Evolutionary conservation across 2,113 vertebrate species (phyloP).

Genomic region (Hypanus sabinus): DNA sequence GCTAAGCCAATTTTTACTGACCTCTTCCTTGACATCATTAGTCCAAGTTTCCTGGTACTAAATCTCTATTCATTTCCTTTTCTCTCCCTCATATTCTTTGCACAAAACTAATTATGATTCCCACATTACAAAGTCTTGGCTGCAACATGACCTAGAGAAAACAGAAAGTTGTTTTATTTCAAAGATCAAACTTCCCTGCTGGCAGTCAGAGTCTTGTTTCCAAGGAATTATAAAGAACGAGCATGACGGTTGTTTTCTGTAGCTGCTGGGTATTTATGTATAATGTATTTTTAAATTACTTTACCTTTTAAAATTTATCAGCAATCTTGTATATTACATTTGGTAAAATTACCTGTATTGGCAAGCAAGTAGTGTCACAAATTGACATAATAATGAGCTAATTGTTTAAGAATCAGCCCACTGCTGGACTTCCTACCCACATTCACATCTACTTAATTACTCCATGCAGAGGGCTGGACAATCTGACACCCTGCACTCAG

Average conservation of each 20-base stretch:
- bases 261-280: not conserved
- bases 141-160: not conserved
- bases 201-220: not conserved
- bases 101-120: not conserved
- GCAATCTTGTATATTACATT: not conserved
- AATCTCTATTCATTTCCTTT: not conserved
- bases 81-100: too few relatives aligned
- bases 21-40: not conserved
- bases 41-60: not conserved
- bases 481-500: too few relatives aligned
- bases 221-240: not conserved
- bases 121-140: not conserved
- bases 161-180: not conserved
- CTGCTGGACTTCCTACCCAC: too few relatives aligned
- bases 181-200: constrained; percentile 4
- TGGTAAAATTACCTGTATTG: not conserved
- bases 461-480: too few relatives aligned
- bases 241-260: not conserved
- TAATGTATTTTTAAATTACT: not conserved
- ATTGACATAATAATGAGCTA: not conserved
- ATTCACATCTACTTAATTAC: too few relatives aligned
- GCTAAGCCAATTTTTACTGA: not conserved
- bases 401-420: too few relatives aligned
- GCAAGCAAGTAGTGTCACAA: not conserved
- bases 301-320: not conserved